phyloP scores from a whole-genome alignment of 2,113 vertebrate species.

The Ibidorhyncha struthersii region DNA sequence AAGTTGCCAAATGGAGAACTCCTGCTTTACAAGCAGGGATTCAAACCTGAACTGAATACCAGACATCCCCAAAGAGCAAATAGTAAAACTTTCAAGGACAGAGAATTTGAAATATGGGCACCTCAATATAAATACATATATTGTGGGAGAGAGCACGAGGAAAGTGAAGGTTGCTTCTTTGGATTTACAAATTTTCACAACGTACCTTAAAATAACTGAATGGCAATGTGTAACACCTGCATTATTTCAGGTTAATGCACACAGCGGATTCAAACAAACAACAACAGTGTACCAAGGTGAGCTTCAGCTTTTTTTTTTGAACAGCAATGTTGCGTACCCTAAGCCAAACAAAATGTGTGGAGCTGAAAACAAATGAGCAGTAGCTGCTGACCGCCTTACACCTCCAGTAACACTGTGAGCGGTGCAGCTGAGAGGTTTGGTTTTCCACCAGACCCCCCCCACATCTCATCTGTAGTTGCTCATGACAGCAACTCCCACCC shows the following conservation, averaged over 20 bases:
- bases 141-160: neutral
- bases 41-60: neutral
- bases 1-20: neutral
- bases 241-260: neutral
- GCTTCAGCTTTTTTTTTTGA: neutral
- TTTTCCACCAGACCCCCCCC: neutral
- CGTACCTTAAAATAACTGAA: neutral
- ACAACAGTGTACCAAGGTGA: accelerated
- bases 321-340: neutral
- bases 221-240: neutral
- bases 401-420: neutral
- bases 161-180: neutral
- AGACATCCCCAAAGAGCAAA: neutral
- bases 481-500: neutral
- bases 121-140: neutral
- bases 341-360: neutral
- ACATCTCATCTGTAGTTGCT: neutral
- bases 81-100: neutral
- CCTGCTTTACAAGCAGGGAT: neutral
- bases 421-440: neutral
- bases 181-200: neutral
- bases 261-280: neutral
- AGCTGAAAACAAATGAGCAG: neutral
- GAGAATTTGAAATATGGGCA: neutral
- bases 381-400: neutral